Evolutionary conservation across 1,140 invertebrate species (phyloP), one percentile per base, ranked within the genome.

Genomic region (Melitaea cinxia): DNA sequence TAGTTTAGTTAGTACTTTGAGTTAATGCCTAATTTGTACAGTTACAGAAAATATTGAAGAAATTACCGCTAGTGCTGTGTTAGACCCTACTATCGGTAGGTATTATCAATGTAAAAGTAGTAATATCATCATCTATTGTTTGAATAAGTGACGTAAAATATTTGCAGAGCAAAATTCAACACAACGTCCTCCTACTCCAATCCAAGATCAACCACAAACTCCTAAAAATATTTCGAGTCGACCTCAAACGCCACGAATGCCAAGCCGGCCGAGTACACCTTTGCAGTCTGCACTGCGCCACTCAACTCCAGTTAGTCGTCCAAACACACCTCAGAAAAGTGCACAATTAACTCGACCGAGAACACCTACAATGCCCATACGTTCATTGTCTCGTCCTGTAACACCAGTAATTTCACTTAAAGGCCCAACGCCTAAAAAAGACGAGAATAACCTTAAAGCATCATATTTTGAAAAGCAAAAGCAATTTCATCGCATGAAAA

Each of bases 401-500:
- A 69, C 72, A 45, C 73, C 68, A 52, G n/a, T 64, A 10, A 37
- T 4, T 7, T 56, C 42, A 2, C 42, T 65, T 30, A 17, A 47
- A 65, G 14, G 45, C 2, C 64, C 53, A 50, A 54, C 52, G 14
- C 26, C 61, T 0, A 47, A 33, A 21, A 77, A 70, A 37, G 62
- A 82, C 1, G 68, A 75, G 6, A 70, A 78, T n/a, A 76, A 83
- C 28, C 59, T 90, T 1, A 78, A 75, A 67, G 56, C 70, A 2
- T 19, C 60, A 2, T 88, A 75, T 57, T 21, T 42, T 5, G 50
- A 56, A 15, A 88, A 83, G 58, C 74, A 84, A 30, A 73, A 77
- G 55, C 77, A 84, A 65, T 90, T 85, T 67, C 75, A 80, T 15
- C 49, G 37, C 15, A 67, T 90, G 76, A 90, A 90, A 65, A 90